Conservation (phyloP, 2,113 vertebrate species). For the Pampusana beccarii region DNA sequence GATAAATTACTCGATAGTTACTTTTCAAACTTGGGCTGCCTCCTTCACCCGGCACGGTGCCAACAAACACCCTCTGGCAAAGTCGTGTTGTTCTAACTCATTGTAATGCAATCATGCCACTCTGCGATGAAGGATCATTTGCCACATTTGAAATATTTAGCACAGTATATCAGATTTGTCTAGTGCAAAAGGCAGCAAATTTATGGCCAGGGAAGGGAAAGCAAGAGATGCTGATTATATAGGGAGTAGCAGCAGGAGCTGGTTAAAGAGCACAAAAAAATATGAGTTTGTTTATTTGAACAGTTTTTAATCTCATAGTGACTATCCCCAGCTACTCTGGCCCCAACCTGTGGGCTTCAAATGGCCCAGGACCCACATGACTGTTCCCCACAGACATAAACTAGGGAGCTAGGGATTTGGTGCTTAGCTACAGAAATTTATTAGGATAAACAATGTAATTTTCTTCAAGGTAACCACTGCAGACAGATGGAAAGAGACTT, state of each 20-base stretch:
- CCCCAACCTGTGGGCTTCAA: neutral
- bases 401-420: neutral
- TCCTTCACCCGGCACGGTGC: neutral
- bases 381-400: neutral
- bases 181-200: constrained; percentile 28
- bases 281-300: neutral
- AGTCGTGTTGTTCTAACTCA: constrained; percentile 45
- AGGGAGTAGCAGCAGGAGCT: neutral
- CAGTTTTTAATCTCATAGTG: neutral
- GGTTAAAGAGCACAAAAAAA: neutral
- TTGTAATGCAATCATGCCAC: constrained; percentile 25
- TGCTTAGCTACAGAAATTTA: neutral
- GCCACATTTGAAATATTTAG: constrained; percentile 50
- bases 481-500: neutral
- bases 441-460: neutral
- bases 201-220: neutral
- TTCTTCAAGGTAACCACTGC: neutral
- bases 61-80: constrained; percentile 55
- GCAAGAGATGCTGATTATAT: neutral
- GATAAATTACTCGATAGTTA: constrained; percentile 31
- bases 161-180: neutral
- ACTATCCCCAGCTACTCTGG: neutral
- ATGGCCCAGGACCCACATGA: neutral
- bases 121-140: neutral
- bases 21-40: constrained; percentile 7